A percentile compares a stretch with the other conserved stretches of the same genome.
phyloP scores from a whole-genome alignment of 2,888 invertebrate species.

The Mythimna impura region DNA sequence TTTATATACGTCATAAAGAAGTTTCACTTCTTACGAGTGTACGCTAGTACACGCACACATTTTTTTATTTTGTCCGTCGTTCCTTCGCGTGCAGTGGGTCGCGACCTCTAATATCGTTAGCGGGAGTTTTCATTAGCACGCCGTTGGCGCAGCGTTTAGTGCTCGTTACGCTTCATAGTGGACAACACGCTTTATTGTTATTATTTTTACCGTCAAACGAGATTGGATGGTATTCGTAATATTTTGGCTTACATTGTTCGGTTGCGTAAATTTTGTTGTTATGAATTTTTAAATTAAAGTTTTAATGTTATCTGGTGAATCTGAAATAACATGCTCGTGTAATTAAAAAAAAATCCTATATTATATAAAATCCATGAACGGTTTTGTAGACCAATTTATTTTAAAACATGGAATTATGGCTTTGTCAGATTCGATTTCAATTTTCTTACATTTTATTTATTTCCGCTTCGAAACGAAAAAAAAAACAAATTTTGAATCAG shows the following conservation, averaged over 20 bases:
- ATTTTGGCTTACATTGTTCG: constrained; percentile 56
- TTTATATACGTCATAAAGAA: too few species aligned
- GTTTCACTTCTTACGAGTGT: too few species aligned
- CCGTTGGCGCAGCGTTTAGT: constrained; percentile 74
- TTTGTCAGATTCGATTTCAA: too few species aligned
- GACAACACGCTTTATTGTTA: constrained; percentile 75
- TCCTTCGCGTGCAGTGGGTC: constrained; percentile 45
- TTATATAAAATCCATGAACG: too few species aligned
- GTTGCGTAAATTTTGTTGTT: constrained; percentile 56
- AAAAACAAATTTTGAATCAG: too few species aligned
- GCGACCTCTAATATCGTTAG: constrained; percentile 73
- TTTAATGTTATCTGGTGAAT: not conserved
- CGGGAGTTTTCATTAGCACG: constrained; percentile 80
- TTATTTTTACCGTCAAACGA: constrained; percentile 69
- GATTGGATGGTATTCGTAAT: constrained; percentile 64
- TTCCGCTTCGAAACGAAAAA: too few species aligned
- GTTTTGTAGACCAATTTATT: too few species aligned
- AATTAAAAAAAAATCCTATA: not conserved
- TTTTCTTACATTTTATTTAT: too few species aligned
- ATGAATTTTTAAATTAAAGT: constrained; percentile 29
- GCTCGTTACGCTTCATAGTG: constrained; percentile 77
- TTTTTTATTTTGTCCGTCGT: not conserved
- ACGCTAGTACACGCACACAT: too few species aligned
- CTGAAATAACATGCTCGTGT: not conserved
- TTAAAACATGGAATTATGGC: too few species aligned